These are phyloP conservation scores for Xestobium rufovillosum DNA, from an alignment of 2,888 invertebrate genomes.

Conservation along the genomic window DNA sequence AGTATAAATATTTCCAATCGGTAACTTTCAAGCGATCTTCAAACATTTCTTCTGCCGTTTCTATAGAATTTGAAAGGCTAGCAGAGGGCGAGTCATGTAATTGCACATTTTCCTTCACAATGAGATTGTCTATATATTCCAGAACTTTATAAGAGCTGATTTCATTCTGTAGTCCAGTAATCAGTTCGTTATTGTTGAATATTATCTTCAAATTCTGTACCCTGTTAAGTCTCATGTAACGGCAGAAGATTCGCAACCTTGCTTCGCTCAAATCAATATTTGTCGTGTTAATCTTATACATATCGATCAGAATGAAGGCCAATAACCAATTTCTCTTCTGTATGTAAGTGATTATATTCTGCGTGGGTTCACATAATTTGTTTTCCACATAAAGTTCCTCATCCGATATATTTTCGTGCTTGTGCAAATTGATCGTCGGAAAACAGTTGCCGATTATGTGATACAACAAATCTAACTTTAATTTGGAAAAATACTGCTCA, in stretches of 20 bases:
- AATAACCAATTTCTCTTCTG: constrained; percentile 61
- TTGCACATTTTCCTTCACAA: constrained; percentile 22
- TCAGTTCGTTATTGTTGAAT: constrained; percentile 51
- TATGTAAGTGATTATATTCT: constrained; percentile 54
- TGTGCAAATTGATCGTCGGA: constrained; percentile 52
- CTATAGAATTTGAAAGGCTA: constrained; percentile 26
- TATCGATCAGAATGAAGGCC: constrained; percentile 59
- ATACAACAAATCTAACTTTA: constrained; percentile 67
- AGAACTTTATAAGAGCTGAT: constrained; percentile 46
- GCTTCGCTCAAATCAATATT: constrained; percentile 47
- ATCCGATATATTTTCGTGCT: constrained; percentile 45
- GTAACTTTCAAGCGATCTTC: constrained; percentile 32
- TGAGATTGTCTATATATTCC: constrained; percentile 42
- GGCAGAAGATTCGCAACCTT: constrained; percentile 53
- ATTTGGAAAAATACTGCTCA: constrained; percentile 58
- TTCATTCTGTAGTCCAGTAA: constrained; percentile 51
- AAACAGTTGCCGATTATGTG: constrained; percentile 67
- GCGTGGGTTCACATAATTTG: constrained; percentile 40
- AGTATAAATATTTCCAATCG: constrained; percentile 40
- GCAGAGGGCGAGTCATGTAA: constrained; percentile 15
- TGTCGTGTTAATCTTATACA: constrained; percentile 50
- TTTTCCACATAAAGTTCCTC: constrained; percentile 43
- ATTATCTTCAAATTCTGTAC: constrained; percentile 49
- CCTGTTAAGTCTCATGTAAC: constrained; percentile 51
- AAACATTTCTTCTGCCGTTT: constrained; percentile 33